A percentile compares a stretch with the other conserved stretches of the same genome.
phyloP scores from a whole-genome alignment of 2,888 invertebrate genomes.

The Drosophila niveifrons region DNA sequence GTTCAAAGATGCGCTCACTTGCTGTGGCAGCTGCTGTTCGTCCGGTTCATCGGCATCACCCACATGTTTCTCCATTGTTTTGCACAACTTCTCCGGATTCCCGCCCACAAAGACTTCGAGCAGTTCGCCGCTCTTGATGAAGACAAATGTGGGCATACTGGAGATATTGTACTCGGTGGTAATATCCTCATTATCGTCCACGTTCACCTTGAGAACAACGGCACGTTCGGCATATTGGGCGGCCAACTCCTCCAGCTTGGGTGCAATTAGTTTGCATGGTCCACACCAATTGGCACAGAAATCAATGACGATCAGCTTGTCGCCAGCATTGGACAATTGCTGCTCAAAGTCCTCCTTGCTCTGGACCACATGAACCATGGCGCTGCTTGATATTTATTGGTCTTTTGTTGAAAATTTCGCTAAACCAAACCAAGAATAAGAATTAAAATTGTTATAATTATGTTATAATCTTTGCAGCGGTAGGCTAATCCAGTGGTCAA shows the following conservation, averaged over 20 bases:
- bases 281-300: slow-evolving; percentile 97
- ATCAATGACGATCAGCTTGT: slow-evolving; percentile 93
- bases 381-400: neutral
- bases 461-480: no score
- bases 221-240: slow-evolving; percentile 87
- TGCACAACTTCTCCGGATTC: slow-evolving; percentile 90
- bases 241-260: slow-evolving; percentile 91
- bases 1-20: slow-evolving; percentile 1
- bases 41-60: slow-evolving; percentile 29
- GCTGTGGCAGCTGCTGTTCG: neutral
- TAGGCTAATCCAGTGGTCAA: no score
- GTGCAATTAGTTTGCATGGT: slow-evolving; percentile 95
- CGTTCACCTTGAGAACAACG: slow-evolving; percentile 88
- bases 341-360: slow-evolving; percentile 88
- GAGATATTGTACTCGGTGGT: slow-evolving; percentile 91
- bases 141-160: slow-evolving; percentile 96
- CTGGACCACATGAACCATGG: slow-evolving; percentile 83
- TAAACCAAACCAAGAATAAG: neutral
- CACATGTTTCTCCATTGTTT: slow-evolving; percentile 87
- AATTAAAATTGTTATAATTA: no score
- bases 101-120: slow-evolving; percentile 92
- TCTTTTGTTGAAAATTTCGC: neutral
- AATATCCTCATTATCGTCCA: slow-evolving; percentile 94
- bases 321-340: slow-evolving; percentile 90
- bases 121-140: slow-evolving; percentile 90